Conservation (phyloP, 2,888 invertebrate species). For the Teinopalpus imperialis region DNA sequence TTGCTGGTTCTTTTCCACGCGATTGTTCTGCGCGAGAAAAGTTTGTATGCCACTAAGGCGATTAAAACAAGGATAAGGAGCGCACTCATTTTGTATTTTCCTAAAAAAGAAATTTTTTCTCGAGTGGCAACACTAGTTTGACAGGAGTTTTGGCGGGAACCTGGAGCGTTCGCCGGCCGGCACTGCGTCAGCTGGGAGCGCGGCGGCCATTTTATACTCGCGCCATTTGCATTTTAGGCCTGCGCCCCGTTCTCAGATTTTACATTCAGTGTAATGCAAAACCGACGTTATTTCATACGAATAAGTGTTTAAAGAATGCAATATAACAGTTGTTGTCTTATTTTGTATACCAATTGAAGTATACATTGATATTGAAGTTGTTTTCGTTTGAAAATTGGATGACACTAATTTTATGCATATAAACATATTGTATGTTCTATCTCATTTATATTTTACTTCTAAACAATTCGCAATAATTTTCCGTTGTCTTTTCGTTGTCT, state of each 20-base stretch:
- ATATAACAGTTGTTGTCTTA: neutral
- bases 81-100: constrained; percentile 61
- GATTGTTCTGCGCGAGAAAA: constrained; percentile 48
- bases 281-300: neutral
- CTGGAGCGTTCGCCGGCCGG: constrained; percentile 41
- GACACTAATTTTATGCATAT: too few relatives aligned
- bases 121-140: constrained; percentile 59
- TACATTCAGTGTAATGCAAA: neutral
- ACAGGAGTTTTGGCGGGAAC: constrained; percentile 59
- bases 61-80: constrained; percentile 54
- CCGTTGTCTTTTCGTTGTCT: too few relatives aligned
- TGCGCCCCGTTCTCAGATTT: constrained; percentile 41
- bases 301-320: neutral
- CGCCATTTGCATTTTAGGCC: constrained; percentile 34
- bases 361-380: constrained; percentile 14
- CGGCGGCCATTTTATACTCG: constrained; percentile 38
- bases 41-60: constrained; percentile 54
- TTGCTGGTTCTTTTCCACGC: constrained; percentile 43
- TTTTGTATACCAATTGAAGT: constrained; percentile 1
- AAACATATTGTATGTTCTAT: too few relatives aligned
- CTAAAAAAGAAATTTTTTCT: constrained; percentile 54
- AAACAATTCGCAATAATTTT: too few relatives aligned
- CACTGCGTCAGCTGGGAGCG: constrained; percentile 36
- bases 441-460: too few relatives aligned
- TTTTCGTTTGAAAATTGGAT: constrained; percentile 16